phyloP scores from a whole-genome alignment of 2,888 invertebrate genomes.

The Lasioglossum villosulum region DNA sequence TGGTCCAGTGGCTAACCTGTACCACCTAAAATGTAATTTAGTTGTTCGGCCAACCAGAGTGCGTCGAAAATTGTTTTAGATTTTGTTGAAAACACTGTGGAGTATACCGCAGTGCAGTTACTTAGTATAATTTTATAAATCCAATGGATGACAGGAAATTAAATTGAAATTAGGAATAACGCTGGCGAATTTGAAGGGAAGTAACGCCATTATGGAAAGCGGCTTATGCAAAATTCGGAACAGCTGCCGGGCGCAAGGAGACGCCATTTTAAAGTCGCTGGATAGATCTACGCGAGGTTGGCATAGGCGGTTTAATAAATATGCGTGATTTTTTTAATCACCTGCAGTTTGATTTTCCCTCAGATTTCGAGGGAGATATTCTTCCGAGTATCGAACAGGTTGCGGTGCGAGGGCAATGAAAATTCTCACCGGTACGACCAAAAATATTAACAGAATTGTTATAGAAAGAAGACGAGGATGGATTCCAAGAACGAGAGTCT shows the following conservation, averaged over 20 bases:
- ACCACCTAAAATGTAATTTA: background rate
- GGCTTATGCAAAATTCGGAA: slow-evolving; percentile 67
- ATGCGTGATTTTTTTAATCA: background rate
- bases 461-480: slow-evolving; percentile 12
- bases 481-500: slow-evolving; percentile 36
- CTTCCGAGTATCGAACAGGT: background rate
- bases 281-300: slow-evolving; percentile 17
- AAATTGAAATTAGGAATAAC: slow-evolving; percentile 54
- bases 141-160: background rate
- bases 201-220: slow-evolving; percentile 66
- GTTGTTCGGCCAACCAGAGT: background rate
- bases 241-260: slow-evolving; percentile 54
- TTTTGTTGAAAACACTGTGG: background rate
- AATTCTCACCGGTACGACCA: background rate
- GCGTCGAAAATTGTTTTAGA: background rate
- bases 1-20: background rate
- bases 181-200: slow-evolving; percentile 46
- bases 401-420: background rate
- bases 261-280: slow-evolving; percentile 15
- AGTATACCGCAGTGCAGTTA: background rate
- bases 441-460: slow-evolving; percentile 27
- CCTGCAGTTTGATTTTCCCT: background rate
- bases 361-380: background rate
- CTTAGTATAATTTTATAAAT: slow-evolving; percentile 7
- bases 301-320: slow-evolving; percentile 12